Evolutionary conservation across 1,140 invertebrate genomes (phyloP).

Genomic region (Caenorhabditis tropicalis): DNA sequence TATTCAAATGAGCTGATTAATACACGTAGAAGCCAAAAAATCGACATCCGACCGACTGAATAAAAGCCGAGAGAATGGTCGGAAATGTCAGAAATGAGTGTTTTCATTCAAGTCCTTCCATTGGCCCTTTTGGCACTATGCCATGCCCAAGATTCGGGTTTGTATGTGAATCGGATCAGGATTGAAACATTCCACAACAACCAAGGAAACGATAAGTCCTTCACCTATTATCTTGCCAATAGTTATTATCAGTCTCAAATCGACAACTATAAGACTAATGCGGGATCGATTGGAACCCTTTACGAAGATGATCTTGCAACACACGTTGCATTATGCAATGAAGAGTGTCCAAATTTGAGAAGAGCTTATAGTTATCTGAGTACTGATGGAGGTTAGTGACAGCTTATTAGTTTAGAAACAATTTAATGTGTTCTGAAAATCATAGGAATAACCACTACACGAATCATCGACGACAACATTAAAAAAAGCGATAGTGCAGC

Average conservation of each 20-base stretch:
- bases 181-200: background rate
- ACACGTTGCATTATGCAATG: background rate
- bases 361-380: background rate
- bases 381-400: background rate
- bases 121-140: background rate
- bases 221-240: background rate
- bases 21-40: background rate
- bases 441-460: background rate
- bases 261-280: background rate
- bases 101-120: background rate
- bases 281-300: background rate
- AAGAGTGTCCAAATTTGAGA: background rate
- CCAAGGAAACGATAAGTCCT: background rate
- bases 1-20: background rate
- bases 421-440: background rate
- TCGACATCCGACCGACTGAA: background rate
- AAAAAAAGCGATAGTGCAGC: background rate
- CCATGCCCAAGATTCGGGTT: background rate
- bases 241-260: background rate
- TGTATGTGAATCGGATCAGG: conserved; percentile 10
- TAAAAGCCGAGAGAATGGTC: background rate
- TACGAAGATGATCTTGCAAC: background rate
- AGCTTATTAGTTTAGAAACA: background rate
- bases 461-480: background rate
- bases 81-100: background rate